A percentile compares a stretch with the other conserved stretches of the same genome.
phyloP scores from a whole-genome alignment of 1,140 invertebrate species.

The Calliphora vicina region DNA sequence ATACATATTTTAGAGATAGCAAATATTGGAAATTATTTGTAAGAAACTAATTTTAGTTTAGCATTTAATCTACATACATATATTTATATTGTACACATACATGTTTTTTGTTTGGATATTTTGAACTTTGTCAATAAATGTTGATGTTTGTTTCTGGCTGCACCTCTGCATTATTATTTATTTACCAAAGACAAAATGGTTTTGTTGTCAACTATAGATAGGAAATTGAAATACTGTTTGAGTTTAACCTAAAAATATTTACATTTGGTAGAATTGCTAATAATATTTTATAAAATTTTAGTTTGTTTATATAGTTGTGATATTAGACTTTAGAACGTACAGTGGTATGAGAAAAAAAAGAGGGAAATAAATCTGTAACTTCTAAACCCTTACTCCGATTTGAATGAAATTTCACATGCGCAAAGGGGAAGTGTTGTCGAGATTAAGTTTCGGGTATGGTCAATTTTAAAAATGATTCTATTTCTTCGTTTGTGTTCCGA shows the following conservation, averaged over 20 bases:
- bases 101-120: neutral
- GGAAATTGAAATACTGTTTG: neutral
- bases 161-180: neutral
- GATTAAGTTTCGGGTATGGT: too few relatives aligned
- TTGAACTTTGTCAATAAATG: neutral
- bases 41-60: neutral
- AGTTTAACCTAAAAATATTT: neutral
- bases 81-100: neutral
- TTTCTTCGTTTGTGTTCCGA: too few relatives aligned
- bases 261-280: neutral
- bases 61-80: neutral
- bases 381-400: too few relatives aligned
- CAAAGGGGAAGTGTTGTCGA: too few relatives aligned
- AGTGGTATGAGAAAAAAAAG: too few relatives aligned
- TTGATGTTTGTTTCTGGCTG: neutral
- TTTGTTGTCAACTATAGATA: neutral
- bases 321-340: too few relatives aligned
- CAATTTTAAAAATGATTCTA: too few relatives aligned
- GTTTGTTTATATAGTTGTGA: too few relatives aligned
- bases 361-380: too few relatives aligned
- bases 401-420: too few relatives aligned
- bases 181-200: neutral
- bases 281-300: too few relatives aligned
- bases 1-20: neutral
- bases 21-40: neutral